Evolutionary conservation across 92 coral and sea anemone species (phyloP), one percentile per base, ranked within the genome.

Genomic region (Epizoanthus ramosus): DNA sequence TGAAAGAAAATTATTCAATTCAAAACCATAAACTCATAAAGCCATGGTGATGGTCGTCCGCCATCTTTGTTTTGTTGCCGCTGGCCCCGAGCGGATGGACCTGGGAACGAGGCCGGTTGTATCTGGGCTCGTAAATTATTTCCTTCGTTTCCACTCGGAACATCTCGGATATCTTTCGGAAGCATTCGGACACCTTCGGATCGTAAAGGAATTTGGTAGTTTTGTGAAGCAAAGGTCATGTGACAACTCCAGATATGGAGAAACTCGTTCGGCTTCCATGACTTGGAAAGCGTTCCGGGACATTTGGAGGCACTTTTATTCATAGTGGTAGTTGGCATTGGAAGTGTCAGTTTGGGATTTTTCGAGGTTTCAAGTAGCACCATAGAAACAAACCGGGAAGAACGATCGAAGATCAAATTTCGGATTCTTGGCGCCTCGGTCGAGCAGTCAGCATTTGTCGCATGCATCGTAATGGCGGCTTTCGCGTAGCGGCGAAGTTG

Each of bases 391-490:
- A 61, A 77, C 57, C 82, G 16, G 71, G 21, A 61, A 60, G 58
- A 77, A 61, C 82, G 77, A 80, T 70, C 84, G 61, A 81, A 92
- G 88, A 85, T 85, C 91, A 74, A 69, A 84, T 71, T 64, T 65
- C 85, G 87, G 80, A 85, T 84, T 85, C 73, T 87, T 85, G 86
- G 90, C 94, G 94, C 88, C 89, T 87, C 89, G 91, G 85, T 74
- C 87, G 88, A 83, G 91, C 88, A 86, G 87, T 88, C 87, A 84
- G 86, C 91, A 82, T 68, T 86, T 77, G 88, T 91, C 90, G 88
- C 88, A 87, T 87, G 91, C 63, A 50, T 83, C 61, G 82, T 88
- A 37, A 86, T 91, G 94, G 94, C 94, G 94, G 92, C 85, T 47
- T 80, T 85, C 88, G 70, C 77, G 74, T 86, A 88, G 93, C 82